Conservation (phyloP, 2,113 vertebrate genomes). For the Urocynchramus pylzowi region DNA sequence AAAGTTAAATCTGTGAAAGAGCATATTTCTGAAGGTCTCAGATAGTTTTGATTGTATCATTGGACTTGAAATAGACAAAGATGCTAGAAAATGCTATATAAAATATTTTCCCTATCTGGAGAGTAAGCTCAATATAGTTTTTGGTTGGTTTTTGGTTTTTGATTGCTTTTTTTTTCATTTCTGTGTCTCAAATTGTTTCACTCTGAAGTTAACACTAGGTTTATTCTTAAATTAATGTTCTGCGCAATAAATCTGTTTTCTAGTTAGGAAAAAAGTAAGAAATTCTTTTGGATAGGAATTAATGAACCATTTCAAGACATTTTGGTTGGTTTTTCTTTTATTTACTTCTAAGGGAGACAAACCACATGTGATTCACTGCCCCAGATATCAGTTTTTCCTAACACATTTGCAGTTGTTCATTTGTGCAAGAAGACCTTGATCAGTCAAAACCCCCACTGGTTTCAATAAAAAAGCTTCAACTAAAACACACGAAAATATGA, state of each 20-base stretch:
- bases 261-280: not conserved
- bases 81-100: not conserved
- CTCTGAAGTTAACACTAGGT: not conserved
- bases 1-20: not conserved
- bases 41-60: not conserved
- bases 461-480: not conserved
- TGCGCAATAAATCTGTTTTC: not conserved
- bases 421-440: conserved; percentile 31
- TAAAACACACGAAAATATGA: not conserved
- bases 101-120: not conserved
- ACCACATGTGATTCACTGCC: not conserved
- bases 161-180: not conserved
- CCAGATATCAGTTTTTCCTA: not conserved
- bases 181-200: not conserved
- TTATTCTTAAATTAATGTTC: not conserved
- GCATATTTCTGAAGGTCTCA: not conserved
- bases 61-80: not conserved
- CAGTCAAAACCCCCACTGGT: not conserved
- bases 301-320: not conserved
- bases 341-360: not conserved
- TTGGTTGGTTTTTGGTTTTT: not conserved
- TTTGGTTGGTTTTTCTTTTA: not conserved
- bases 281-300: not conserved
- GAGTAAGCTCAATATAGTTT: not conserved
- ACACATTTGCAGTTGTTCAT: not conserved